Percentiles rank a stretch among this genome's conserved stretches.
These are phyloP conservation scores for Hemibagrus guttatus DNA, from an alignment of 2,797 vertebrate genomes.

Conservation along the genomic window DNA sequence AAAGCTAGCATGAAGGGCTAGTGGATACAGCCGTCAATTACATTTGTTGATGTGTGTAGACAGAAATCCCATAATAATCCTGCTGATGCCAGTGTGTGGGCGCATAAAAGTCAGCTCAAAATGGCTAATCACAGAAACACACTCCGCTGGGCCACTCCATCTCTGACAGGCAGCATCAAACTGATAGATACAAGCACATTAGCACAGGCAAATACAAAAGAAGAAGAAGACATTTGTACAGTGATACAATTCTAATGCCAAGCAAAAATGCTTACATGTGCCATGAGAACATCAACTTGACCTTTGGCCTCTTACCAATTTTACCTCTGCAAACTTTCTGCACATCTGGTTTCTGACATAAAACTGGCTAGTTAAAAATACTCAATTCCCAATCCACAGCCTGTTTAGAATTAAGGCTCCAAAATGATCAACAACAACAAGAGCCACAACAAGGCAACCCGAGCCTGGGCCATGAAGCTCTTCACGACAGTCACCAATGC, in stretches of 20 bases:
- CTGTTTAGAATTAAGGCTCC: constrained; percentile 48
- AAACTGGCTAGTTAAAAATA: constrained; percentile 34
- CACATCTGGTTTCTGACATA: constrained; percentile 50
- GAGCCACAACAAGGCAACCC: constrained; percentile 53
- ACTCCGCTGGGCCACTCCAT: constrained; percentile 13
- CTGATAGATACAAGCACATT: background rate
- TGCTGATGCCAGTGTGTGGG: constrained; percentile 38
- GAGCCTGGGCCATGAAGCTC: constrained; percentile 55
- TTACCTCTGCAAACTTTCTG: constrained; percentile 22
- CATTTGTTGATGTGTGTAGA: constrained; percentile 40
- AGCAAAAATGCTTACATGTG: background rate
- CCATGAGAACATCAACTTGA: constrained; percentile 42
- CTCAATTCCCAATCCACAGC: constrained; percentile 39
- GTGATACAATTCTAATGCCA: background rate
- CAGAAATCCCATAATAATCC: constrained; percentile 35
- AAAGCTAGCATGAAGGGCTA: background rate
- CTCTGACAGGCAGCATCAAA: constrained; percentile 14
- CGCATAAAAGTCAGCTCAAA: constrained; percentile 66
- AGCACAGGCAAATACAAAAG: background rate
- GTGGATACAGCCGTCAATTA: constrained; percentile 19
- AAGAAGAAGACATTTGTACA: background rate
- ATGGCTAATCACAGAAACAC: constrained; percentile 32
- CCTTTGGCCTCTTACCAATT: constrained; percentile 69
- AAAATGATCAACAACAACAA: constrained; percentile 45
- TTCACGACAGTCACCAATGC: constrained; percentile 56